Conservation (phyloP, 2,888 invertebrate genomes). For the Nipponacmea schrenckii region DNA sequence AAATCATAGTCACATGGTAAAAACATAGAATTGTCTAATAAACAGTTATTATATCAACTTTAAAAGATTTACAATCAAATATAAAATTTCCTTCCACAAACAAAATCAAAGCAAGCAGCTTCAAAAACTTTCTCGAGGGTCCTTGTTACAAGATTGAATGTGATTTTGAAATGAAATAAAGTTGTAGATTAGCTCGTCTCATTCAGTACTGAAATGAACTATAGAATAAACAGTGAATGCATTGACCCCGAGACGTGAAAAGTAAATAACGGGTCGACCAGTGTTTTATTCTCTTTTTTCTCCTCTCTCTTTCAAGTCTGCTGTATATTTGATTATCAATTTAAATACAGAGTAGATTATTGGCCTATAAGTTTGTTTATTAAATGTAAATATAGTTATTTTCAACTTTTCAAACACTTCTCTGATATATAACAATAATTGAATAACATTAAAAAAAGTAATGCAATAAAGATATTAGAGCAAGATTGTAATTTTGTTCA, state of each 20-base stretch:
- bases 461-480: too few relatives aligned
- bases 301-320: background rate
- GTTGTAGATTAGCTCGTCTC: background rate
- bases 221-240: background rate
- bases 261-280: background rate
- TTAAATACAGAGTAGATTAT: background rate
- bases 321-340: background rate
- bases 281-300: background rate
- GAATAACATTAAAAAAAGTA: background rate
- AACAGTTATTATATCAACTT: too few relatives aligned
- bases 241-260: background rate
- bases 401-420: background rate
- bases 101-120: background rate
- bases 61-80: background rate
- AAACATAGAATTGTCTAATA: too few relatives aligned
- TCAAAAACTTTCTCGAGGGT: background rate
- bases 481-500: too few relatives aligned
- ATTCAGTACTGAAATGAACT: conserved; percentile 4
- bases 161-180: conserved; percentile 6
- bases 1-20: too few relatives aligned
- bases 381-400: background rate
- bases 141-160: background rate
- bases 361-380: background rate
- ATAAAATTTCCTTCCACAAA: conserved; percentile 1
- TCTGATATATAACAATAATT: background rate